Evolutionary conservation across 1,140 invertebrate species (phyloP).

Genomic region (Sitobion miscanthi): DNA sequence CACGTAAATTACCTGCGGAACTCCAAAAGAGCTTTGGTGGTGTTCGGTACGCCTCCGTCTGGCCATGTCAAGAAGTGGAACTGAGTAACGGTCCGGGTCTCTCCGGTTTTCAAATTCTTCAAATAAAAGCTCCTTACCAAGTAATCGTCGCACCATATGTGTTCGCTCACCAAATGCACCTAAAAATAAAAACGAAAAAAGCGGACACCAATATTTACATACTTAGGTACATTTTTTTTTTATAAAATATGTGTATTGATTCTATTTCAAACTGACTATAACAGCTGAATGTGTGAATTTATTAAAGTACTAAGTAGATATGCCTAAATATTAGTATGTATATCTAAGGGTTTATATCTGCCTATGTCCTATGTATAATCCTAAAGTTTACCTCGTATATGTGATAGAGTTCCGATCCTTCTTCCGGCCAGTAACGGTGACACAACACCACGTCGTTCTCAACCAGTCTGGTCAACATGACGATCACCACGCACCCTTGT

Average conservation of each 20-base stretch:
- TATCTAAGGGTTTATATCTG: too few species aligned
- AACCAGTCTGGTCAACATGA: slow-evolving; percentile 90
- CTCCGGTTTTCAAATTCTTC: slow-evolving; percentile 94
- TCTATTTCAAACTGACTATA: neutral
- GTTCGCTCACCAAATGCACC: slow-evolving; percentile 98
- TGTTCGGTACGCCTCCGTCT: slow-evolving; percentile 87
- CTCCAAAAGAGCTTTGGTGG: slow-evolving; percentile 93
- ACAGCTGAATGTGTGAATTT: too few species aligned
- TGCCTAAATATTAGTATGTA: too few species aligned
- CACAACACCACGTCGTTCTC: slow-evolving; percentile 91
- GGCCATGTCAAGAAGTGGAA: slow-evolving; percentile 99
- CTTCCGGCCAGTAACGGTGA: slow-evolving; percentile 96
- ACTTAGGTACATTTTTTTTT: neutral
- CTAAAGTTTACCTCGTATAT: slow-evolving; percentile 86
- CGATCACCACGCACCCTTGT: slow-evolving; percentile 95
- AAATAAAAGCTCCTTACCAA: slow-evolving; percentile 97
- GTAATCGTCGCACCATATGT: slow-evolving; percentile 99
- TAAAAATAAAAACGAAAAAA: slow-evolving; percentile 61
- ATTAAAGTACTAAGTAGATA: too few species aligned
- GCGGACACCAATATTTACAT: neutral
- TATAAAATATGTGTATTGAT: neutral
- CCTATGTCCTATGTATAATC: neutral
- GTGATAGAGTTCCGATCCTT: slow-evolving; percentile 96
- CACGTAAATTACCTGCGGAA: slow-evolving; percentile 80
- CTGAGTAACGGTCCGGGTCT: slow-evolving; percentile 98